phyloP scores from a whole-genome alignment of 2,797 vertebrate species.

The Calcarius lapponicus region DNA sequence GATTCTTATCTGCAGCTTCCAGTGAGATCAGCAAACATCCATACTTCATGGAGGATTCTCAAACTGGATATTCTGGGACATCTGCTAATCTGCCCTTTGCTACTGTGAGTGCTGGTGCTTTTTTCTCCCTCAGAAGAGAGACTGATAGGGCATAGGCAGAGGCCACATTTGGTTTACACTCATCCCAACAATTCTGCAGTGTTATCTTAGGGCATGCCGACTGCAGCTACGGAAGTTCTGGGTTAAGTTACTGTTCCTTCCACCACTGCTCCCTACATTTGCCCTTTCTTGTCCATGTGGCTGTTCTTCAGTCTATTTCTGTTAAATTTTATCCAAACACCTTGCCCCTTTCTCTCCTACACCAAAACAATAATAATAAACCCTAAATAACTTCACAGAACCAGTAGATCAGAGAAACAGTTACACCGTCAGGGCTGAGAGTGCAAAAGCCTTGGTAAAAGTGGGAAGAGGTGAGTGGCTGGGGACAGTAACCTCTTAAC shows the following conservation, averaged over 20 bases:
- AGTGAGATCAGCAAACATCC: neutral
- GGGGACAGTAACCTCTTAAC: neutral
- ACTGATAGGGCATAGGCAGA: neutral
- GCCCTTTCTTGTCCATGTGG: neutral
- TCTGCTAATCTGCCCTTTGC: neutral
- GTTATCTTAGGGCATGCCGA: neutral
- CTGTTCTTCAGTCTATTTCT: neutral
- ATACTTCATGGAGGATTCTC: neutral
- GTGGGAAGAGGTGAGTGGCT: neutral
- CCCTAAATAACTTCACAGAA: neutral
- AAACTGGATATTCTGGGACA: neutral
- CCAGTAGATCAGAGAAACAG: neutral
- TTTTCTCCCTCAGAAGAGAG: neutral
- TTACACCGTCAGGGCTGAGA: neutral
- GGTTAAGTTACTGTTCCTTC: neutral
- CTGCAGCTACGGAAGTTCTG: neutral
- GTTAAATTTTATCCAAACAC: neutral
- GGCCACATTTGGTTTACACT: neutral
- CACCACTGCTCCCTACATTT: neutral
- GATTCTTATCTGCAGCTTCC: conserved; percentile 37
- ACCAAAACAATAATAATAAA: neutral
- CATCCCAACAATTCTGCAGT: neutral
- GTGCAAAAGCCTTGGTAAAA: neutral
- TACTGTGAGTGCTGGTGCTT: neutral
- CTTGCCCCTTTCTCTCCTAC: neutral